Evolutionary conservation across 2,888 invertebrate genomes (phyloP), one percentile per base, ranked within the genome.

Genomic region (Drepanosiphum platanoidis): DNA sequence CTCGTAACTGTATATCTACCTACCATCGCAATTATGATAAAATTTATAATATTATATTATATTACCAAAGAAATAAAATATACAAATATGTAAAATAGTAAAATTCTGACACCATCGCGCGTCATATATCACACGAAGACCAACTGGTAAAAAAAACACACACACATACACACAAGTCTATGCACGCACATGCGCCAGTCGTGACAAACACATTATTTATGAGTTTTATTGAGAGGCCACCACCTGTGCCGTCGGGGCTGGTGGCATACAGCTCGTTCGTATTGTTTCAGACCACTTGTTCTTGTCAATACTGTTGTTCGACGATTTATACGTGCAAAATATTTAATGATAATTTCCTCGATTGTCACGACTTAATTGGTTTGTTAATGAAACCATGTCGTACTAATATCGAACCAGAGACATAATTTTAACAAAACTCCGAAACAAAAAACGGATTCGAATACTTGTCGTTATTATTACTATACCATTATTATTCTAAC

Each of bases 231-330:
- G 27, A 36, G n/a, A 61, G 78, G 42, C 78, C 64, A 18, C 42
- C 42, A 39, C 39, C 78, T 64, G 64, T 22, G 64, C 78, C 78
- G 22, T 42, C 32, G 61, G 11, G 39, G 61, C 8, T 27, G 18
- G 74, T 46, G n/a, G 18, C 46, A 58, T 22, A 52, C 74, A 34
- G 52, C 34, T 36, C 27, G 30, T 39, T 36, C 22, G 30, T 34
- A 78, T 78, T 78, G 78, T 78, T 78, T 64, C 22, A 32, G 42
- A 78, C 42, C 78, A 39, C 64, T 78, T 78, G 75, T 72, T 30
- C 46, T 30, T 42, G 72, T 75, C 75, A 34, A 75, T 75, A 61
- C 58, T 27, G 30, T 74, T 52, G n/a, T 75, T 58, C n/a, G 58
- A 34, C n/a, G n/a, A n/a, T n/a, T n/a, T n/a, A n/a, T n/a, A n/a